Evolutionary conservation across 1,140 invertebrate species (phyloP), one percentile per base, ranked within the genome.

Genomic region (Conopomorpha cramerella): DNA sequence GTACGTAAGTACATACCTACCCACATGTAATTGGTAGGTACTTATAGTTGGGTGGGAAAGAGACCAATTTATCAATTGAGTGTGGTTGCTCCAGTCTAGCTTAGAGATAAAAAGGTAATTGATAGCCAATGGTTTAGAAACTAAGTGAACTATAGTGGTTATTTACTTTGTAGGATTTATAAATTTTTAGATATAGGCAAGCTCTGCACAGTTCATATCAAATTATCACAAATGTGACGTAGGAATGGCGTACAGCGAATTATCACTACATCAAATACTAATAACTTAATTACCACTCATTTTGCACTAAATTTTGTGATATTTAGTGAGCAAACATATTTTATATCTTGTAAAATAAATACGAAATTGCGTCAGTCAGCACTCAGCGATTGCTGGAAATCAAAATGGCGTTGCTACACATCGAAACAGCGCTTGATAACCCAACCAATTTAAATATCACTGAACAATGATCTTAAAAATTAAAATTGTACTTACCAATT

Each of bases 331-430:
- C 19, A 10, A 23, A 23, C 4, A 6, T 23, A 23, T 6, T 4
- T 23, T 23, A 23, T 23, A 6, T 4, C 10, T 23, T 36, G 51
- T 38, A 70, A 68, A 57, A 36, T 39, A 44, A 23, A 42, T 25
- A 28, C 31, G 39, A 27, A 39, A 49, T 68, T 76, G 57, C 61
- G 63, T 65, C 63, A 70, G 50, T 57, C 54, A 65, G 64, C 64
- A 43, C 19, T 23, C 4, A 41, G 48, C 36, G 38, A 34, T 53
- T n/a, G n/a, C n/a, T n/a, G n/a, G n/a, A n/a, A 42, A 41, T 71
- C 70, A 74, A 74, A 74, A 74, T 74, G 70, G 70, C 70, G 70
- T 57, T 68, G 51, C 46, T 10, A 27, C 39, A 39, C 16, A 14
- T 10, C 11, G 32, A 35, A 41, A 51, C 70, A 73, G 68, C 71